Base-by-base conservation (phyloP, 2,797 vertebrate species). In the Rhinichthys osculus region DNA sequence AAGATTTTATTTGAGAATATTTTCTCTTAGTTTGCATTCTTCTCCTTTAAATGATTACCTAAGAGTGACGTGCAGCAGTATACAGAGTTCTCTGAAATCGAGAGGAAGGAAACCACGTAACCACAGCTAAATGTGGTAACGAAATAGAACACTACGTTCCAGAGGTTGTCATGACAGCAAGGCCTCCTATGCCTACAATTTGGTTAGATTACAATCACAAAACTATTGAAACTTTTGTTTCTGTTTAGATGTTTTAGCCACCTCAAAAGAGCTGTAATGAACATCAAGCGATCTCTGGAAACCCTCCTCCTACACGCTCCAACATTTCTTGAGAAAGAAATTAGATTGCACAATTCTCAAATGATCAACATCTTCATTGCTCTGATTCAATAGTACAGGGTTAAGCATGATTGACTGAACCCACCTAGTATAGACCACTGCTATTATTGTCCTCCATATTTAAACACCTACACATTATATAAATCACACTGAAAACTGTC, bases 131-230 rank as follows among this genome's bases (percentile, higher is more conserved):
- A 27, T 9, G 30, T 14, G 27, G 3, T 27, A 50, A 59, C 2
- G 0, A 17, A 50, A 27, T 1, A 79, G 76, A 78, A 72, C 52
- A 9, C 13, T 0, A 0, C 19, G 77, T 85, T 62, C 52, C 38
- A 30, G 27, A 71, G 30, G 30, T 80, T 85, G 77, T 79, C 84
- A 50, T 80, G 77, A 79, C 84, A 85, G 84, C 83, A 72, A 7
- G 16, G 7, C 1, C 38, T 57, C 19, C 38, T 13, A 72, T 64
- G 21, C 9, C 38, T 70, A 7, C 0, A 54, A 57, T 57, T 70
- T 42, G 62, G n/a, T 69, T 54, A 52, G 47, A 33, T 67, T 78
- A 69, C 35, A 40, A 59, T 64, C 14, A 30, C 10, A 57, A 69
- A 84, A 70, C 21, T 27, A 47, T n/a, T 33, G 23, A 83, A 84